Evolutionary conservation across 2,797 vertebrate genomes (phyloP), one percentile per base, ranked within the genome.

Genomic region (Myotis myotis): DNA sequence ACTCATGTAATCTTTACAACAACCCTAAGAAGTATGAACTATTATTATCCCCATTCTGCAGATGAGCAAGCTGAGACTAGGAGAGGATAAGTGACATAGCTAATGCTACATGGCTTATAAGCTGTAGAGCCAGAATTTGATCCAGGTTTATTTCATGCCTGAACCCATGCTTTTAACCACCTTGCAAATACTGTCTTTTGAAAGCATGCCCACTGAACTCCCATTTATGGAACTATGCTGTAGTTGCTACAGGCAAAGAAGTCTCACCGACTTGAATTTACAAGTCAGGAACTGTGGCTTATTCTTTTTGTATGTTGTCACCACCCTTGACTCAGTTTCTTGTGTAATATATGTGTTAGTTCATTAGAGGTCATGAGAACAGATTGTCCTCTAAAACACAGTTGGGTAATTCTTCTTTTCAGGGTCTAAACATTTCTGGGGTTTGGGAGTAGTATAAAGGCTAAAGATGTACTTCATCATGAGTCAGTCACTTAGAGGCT

Each of bases 401-500:
- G 15, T 57, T 75, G 7, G 10, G 30, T 76, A 87, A 94, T 60
- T 71, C n/a, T 88, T 82, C 5, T 89, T 84, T 84, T 49, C 22
- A 49, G 23, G 10, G 6, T 64, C 22, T 75, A 86, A 91, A 91
- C 25, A 66, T 84, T 66, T 80, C 41, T 25, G 30, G 33, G 33
- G 41, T 79, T 93, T 74, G 49, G 12, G 49, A 93, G 17, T 49
- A 87, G 15, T 53, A n/a, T 51, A 81, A 71, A 89, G 30, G 30
- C 60, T 91, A 79, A 85, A 36, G 25, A 64, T 82, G 16, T 82
- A 36, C 30, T 95, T 79, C 62, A 75, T 82, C 51, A 41, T 84
- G 33, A 96, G 20, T 68, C 70, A 79, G 66, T 93, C 74, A 89
- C 9, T 95, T 81, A 47, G n/a, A 95, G 36, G 38, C 44, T 51